Base-by-base conservation (phyloP, 1,140 invertebrate species). In the Trypoxylus dichotomus region DNA sequence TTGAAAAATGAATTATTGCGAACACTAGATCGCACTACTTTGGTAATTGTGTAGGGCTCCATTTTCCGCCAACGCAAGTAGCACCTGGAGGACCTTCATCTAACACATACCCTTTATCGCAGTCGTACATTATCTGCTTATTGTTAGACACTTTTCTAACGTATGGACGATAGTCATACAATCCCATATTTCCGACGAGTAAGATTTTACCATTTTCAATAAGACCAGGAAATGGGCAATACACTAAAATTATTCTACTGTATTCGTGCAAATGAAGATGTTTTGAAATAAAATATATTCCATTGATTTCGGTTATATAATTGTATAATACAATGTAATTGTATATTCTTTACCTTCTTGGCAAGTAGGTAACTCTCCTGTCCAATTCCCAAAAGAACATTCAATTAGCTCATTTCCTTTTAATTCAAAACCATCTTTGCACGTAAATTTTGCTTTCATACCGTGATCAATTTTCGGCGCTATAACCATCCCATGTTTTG, bases 81-180 rank as follows among this genome's bases (percentile, higher is more conserved):
- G 97, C 97, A 3, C 97, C 97, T 0, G 94, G 94, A 0, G 97
- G 95, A 10, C 97, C 97, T 80, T 94, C 92, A 21, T 91, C 91
- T 5, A 97, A 83, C 0, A 94, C 93, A 83, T 95, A 97, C 0
- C 96, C 96, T 83, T 96, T 95, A 79, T 97, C 93, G 85, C 97
- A 99, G 81, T 98, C 95, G 86, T 97, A 99, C 92, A 97, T 96
- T 32, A 99, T 98, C 85, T 98, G 95, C 80, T 97, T 96, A 83
- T 98, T 98, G 86, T 97, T 97, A 0, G 87, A 88, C 76, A 95
- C 93, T 87, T 96, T 97, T 82, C 92, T 93, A 0, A 99, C 97
- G 84, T 99, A 99, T 0, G 96, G 94, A n/a, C 96, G 88, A 85
- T 98, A 99, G 85, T 98, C 97, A 85, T 99, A 99, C 41, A 97